Evolutionary conservation across 2,797 vertebrate genomes (phyloP), one percentile per base, ranked within the genome.

Genomic region (Arnoldichthys spilopterus): DNA sequence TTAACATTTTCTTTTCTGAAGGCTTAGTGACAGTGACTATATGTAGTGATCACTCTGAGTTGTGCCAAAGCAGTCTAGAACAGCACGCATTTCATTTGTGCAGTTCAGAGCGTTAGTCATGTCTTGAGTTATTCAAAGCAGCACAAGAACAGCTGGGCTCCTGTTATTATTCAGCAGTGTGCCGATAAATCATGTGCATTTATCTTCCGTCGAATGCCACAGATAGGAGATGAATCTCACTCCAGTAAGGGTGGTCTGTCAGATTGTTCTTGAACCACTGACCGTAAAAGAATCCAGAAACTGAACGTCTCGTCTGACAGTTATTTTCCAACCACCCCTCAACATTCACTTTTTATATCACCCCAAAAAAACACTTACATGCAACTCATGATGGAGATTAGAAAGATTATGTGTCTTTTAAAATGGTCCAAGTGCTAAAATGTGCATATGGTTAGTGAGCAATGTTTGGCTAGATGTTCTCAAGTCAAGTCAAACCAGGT

Each of bases 221-320:
- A 28, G 22, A 68, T 68, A 26, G 45, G 37, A 24, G 34, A 66
- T 24, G n/a, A 49, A 51, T 49, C 24, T 49, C 16, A 49, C 24
- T 20, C 66, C 47, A 51, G 66, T 49, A 30, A 68, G 24, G 18
- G 64, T 67, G 64, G 64, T 15, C 64, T 67, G 40, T 45, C 64
- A 45, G 43, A 47, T 18, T 28, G 13, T 32, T 67, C 22, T 26
- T 8, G n/a, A 40, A 47, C 24, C n/a, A 9, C 64, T 68, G 40
- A 68, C 43, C 24, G 28, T 20, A 30, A 68, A 68, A 30, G 66
- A 68, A 68, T 49, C 51, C 45, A 18, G 16, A 63, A 49, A 30
- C 40, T 16, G 12, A 67, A 18, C 6, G 18, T 16, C 66, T 49
- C 8, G 11, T 12, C 43, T 26, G 18, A 51, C 24, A 9, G 2